Percentiles rank a stretch among this genome's conserved stretches.
These are phyloP conservation scores for Hyperoplus immaculatus DNA, from an alignment of 2,797 vertebrate species.

Conservation along the genomic window DNA sequence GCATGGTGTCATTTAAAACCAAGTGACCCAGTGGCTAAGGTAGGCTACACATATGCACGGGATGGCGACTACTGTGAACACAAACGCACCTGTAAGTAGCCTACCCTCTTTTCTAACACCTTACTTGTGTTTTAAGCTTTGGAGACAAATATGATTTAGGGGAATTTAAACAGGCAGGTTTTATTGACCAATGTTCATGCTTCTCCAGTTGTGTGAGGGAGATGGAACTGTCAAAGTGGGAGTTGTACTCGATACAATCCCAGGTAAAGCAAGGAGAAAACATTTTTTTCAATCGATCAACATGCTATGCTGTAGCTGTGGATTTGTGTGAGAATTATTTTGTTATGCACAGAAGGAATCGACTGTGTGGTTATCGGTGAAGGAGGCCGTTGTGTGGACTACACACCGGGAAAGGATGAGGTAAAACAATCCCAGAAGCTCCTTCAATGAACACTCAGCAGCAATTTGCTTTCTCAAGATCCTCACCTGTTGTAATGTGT, in stretches of 20 bases:
- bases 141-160: background rate
- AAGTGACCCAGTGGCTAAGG: constrained; percentile 16
- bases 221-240: constrained; percentile 69
- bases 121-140: background rate
- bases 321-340: constrained; percentile 11
- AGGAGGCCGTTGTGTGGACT: constrained; percentile 74
- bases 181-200: background rate
- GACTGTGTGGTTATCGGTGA: constrained; percentile 52
- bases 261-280: constrained; percentile 62
- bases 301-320: background rate
- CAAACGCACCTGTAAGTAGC: constrained; percentile 70
- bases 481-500: constrained; percentile 7
- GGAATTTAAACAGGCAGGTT: background rate
- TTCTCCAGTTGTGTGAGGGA: constrained; percentile 48
- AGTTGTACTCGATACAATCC: constrained; percentile 55
- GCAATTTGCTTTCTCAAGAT: background rate
- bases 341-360: constrained; percentile 40
- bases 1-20: constrained; percentile 60
- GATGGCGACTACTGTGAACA: constrained; percentile 41
- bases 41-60: background rate
- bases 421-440: constrained; percentile 52
- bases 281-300: background rate
- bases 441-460: background rate
- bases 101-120: background rate
- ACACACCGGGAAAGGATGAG: constrained; percentile 65